A percentile compares a stretch with the other conserved stretches of the same genome.
phyloP scores from a whole-genome alignment of 2,113 vertebrate genomes.

The Cheirogaleus medius region DNA sequence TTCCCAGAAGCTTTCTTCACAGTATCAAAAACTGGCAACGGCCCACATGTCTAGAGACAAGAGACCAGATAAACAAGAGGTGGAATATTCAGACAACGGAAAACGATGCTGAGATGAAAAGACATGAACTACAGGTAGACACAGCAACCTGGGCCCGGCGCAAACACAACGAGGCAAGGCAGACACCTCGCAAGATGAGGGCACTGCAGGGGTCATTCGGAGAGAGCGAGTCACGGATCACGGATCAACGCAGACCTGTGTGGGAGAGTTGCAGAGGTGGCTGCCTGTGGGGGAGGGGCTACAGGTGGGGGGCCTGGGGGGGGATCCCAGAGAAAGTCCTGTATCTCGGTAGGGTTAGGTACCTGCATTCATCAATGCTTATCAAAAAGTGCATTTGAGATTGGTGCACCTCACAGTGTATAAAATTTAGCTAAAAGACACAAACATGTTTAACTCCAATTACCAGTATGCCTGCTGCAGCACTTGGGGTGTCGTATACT shows the following conservation, averaged over 20 bases:
- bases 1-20: too few species aligned
- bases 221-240: too few species aligned
- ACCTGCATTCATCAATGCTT: too few species aligned
- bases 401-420: rapidly evolving
- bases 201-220: neutral
- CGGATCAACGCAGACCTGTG: too few species aligned
- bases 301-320: too few species aligned
- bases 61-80: neutral
- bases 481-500: too few species aligned
- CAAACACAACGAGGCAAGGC: neutral
- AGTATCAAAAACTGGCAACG: rapidly evolving
- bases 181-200: neutral
- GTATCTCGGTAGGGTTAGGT: too few species aligned
- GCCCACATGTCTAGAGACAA: rapidly evolving
- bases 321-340: neutral
- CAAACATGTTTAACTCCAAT: too few species aligned
- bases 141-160: rapidly evolving
- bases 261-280: too few species aligned
- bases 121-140: rapidly evolving
- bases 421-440: neutral
- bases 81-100: neutral
- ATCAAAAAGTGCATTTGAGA: neutral
- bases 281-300: too few species aligned
- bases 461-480: rapidly evolving
- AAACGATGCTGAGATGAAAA: rapidly evolving